Percentiles rank a stretch among this genome's conserved stretches.
Evolutionary conservation across 2,888 invertebrate genomes (phyloP).

Genomic region (Lasioglossum leucozonium): DNA sequence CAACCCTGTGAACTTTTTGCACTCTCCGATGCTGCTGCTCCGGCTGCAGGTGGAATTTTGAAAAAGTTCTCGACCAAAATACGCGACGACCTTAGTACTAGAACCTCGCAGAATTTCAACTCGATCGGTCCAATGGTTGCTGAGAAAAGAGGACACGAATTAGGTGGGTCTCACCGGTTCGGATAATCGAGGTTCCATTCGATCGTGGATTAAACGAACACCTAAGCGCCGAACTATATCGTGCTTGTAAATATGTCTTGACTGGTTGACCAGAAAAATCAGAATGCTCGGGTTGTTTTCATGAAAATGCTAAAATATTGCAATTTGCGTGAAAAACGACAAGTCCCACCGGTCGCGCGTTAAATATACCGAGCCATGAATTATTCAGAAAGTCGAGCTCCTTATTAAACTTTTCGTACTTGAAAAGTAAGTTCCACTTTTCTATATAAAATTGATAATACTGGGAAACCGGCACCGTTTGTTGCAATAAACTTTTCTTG

Average conservation of each 20-base stretch:
- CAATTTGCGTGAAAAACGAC: not conserved
- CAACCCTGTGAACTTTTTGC: not conserved
- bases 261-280: not conserved
- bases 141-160: not conserved
- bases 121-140: not conserved
- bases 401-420: conserved; percentile 7
- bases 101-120: not conserved
- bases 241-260: not conserved
- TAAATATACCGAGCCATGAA: not conserved
- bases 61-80: not conserved
- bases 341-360: not conserved
- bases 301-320: not conserved
- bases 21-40: not conserved
- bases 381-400: not conserved
- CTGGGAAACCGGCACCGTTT: not conserved
- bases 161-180: not conserved
- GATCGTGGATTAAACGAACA: not conserved
- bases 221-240: not conserved
- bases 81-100: not conserved
- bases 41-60: not conserved
- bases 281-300: not conserved
- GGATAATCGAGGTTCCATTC: not conserved
- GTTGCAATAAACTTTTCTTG: not conserved
- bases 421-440: not conserved
- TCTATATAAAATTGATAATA: conserved; percentile 1